Base-by-base conservation (phyloP, 2,113 vertebrate species). In the Casuarius casuarius region DNA sequence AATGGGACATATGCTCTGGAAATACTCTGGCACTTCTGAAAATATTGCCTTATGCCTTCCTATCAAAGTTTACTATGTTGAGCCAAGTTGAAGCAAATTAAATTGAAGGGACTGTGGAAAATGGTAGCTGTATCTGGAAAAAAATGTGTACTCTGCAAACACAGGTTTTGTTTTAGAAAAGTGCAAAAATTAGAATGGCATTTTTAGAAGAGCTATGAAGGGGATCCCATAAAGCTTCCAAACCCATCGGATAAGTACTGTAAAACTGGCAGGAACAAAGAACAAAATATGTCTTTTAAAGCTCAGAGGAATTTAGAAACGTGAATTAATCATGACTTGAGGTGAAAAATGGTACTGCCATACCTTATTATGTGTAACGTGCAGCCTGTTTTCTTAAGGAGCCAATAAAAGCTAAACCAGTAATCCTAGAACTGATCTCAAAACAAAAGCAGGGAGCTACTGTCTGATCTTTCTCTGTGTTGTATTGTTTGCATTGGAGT, bases 161-260 rank as follows among this genome's bases (percentile, higher is more conserved):
- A 21, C 42, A 29, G 19, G 22, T 49, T 86, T 85, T 88, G 56
- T 89, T 76, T 73, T 23, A 51, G 81, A 61, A 75, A 72, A 89
- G 8, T 62, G 35, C 7, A 79, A 92, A 74, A 92, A 72, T 17
- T 67, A 46, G 44, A 87, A 61, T 33, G 11, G 6, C 54, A 40
- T 87, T 70, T 89, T 87, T 52, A 87, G 28, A 94, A 56, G 8
- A 94, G n/a, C 33, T 90, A 68, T 35, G 49, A 87, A 93, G 74
- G 17, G 22, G 91, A 92, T 93, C 29, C 49, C 54, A 58, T 51
- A 52, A 84, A 86, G 22, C 18, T 82, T 89, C 62, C 80, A 91
- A 78, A 78, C 10, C 10, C 35, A 28, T 58, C 0, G 0, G 42
- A 48, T 67, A 78, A 84, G 17, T 66, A n/a, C 19, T 28, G 78